These are phyloP conservation scores for Xenus cinereus DNA, from an alignment of 2,113 vertebrate genomes.

Conservation along the genomic window DNA sequence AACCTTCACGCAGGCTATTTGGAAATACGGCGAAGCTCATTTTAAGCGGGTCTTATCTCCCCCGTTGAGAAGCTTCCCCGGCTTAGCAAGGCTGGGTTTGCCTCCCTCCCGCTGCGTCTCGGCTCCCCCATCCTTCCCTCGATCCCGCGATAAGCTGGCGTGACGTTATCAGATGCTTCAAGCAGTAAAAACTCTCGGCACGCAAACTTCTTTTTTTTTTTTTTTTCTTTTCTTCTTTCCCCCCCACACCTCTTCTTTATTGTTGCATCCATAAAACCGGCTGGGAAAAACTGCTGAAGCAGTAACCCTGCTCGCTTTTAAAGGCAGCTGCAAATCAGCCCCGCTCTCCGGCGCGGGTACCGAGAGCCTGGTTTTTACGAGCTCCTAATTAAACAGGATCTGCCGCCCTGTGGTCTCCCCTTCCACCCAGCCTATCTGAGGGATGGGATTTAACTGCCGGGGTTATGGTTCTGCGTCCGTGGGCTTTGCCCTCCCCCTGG, in stretches of 20 bases:
- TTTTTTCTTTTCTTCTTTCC: neutral
- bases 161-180: conserved; percentile 22
- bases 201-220: neutral
- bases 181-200: conserved; percentile 38
- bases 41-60: neutral
- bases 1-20: neutral
- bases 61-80: neutral
- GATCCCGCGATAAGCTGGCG: neutral
- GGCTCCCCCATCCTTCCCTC: neutral
- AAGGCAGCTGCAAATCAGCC: conserved; percentile 66
- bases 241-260: neutral
- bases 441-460: conserved; percentile 25
- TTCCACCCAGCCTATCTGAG: conserved; percentile 42
- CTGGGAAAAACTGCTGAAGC: conserved; percentile 69
- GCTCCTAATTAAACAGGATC: conserved; percentile 61
- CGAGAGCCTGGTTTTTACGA: conserved; percentile 27
- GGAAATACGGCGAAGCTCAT: neutral
- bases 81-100: neutral
- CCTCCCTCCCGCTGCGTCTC: neutral
- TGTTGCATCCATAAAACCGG: conserved; percentile 56
- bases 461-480: neutral
- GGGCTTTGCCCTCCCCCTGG: neutral
- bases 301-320: conserved; percentile 59
- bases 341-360: neutral
- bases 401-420: conserved; percentile 58